These are phyloP conservation scores for Metopolophium dirhodum DNA, from an alignment of 1,140 invertebrate genomes.

Conservation along the genomic window DNA sequence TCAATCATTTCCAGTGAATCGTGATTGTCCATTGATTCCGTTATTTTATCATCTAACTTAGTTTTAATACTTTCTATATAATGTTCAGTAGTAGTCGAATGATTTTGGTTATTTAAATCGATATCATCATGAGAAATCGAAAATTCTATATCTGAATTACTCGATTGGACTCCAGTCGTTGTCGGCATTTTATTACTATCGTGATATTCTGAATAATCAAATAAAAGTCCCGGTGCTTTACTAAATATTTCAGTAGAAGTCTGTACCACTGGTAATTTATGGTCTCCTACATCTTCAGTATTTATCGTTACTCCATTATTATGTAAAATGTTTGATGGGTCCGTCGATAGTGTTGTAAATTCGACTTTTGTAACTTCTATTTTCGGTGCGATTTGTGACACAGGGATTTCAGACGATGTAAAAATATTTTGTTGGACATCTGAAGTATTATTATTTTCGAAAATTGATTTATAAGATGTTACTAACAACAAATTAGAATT, in stretches of 20 bases:
- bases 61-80: slow-evolving; percentile 47
- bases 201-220: slow-evolving; percentile 3
- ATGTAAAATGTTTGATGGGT: neutral
- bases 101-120: neutral
- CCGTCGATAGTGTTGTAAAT: neutral
- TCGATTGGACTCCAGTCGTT: slow-evolving; percentile 1
- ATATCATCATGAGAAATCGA: neutral
- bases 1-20: slow-evolving; percentile 21
- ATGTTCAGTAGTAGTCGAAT: slow-evolving; percentile 49
- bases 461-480: slow-evolving; percentile 54
- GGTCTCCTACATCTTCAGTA: neutral
- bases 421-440: neutral
- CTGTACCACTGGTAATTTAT: neutral
- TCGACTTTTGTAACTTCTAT: neutral
- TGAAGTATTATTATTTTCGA: slow-evolving; percentile 39
- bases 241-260: neutral
- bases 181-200: neutral
- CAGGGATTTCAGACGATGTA: neutral
- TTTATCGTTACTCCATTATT: neutral
- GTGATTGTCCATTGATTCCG: neutral
- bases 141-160: slow-evolving; percentile 10
- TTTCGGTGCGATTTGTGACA: neutral
- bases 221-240: neutral
- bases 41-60: slow-evolving; percentile 38
- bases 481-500: slow-evolving; percentile 33